These are phyloP conservation scores for Elanoides forficatus DNA, from an alignment of 2,113 vertebrate species.

Conservation along the genomic window DNA sequence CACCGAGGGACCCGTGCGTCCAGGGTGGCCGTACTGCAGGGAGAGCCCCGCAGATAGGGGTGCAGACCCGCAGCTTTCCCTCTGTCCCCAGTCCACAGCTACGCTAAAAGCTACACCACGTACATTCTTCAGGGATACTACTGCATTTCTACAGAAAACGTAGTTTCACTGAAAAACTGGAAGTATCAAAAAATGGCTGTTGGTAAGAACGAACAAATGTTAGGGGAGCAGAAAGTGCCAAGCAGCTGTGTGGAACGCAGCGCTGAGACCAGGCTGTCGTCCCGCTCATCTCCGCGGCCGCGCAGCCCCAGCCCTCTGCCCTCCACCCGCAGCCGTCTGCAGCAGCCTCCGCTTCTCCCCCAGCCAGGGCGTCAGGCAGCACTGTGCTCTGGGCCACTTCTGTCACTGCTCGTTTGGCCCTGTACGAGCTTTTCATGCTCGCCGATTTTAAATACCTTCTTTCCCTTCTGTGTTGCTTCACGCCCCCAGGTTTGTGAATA, in stretches of 20 bases:
- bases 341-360: background rate
- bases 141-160: background rate
- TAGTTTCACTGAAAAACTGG: background rate
- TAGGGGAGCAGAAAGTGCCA: background rate
- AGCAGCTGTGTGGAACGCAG: accelerated
- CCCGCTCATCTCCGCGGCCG: background rate
- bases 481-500: background rate
- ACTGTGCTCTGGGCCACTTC: background rate
- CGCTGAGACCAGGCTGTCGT: accelerated
- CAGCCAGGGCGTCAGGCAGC: background rate
- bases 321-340: background rate
- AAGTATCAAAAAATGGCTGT: background rate
- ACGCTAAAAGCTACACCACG: accelerated
- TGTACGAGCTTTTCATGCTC: accelerated
- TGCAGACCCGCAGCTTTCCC: background rate
- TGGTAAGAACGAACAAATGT: accelerated
- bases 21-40: accelerated
- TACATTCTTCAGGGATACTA: accelerated
- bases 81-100: background rate
- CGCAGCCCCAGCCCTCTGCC: background rate
- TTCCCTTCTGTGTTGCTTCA: background rate
- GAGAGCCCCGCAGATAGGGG: accelerated
- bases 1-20: accelerated
- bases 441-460: background rate
- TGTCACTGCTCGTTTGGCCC: background rate